Base-by-base conservation (phyloP, 2,888 invertebrate species). In the Pristionchus arcanus region DNA sequence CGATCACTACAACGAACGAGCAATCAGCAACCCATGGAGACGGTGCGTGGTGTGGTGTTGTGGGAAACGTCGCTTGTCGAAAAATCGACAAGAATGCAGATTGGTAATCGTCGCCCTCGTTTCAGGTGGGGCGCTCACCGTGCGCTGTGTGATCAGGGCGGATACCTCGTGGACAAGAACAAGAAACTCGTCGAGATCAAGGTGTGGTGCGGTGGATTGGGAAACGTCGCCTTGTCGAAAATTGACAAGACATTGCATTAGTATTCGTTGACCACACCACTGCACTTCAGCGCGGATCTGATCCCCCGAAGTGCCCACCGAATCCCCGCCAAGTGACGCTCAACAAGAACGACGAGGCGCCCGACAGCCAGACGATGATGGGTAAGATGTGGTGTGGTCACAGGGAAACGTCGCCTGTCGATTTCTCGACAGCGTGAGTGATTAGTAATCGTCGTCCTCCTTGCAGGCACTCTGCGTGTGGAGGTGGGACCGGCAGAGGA, bases 341-440 rank as follows among this genome's bases (percentile, higher is more conserved):
- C 13, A 81, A 81, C 81, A 81, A 81, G 81, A 81, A 81, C 49
- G n/a, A 28, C 49, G 81, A 81, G 81, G 49, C 49, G 15, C 81
- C 81, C 28, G 81, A 81, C 49, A 81, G 81, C 34, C 81, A 81
- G 49, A 49, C 81, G 49, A 42, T 81, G 81, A 53, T 81, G 81
- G 49, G 81, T 81, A 53, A 74, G 74, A 19, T 7, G 34, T 74
- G 74, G 81, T 81, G 81, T 81, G 16, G 28, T 28, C 13, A 13
- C 21, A 53, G 49, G n/a, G 81, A 81, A 81, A 81, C 81, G 81
- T 81, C 81, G 81, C 81, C 81, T 81, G 81, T 81, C 81, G n/a
- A 81, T 0, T 28, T 49, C 28, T 81, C 81, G n/a, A 81, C n/a
- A 81, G 28, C 37, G 25, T 74, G 81, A 25, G 42, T 15, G 2